phyloP scores from a whole-genome alignment of 2,797 vertebrate species.

The Alca torda region DNA sequence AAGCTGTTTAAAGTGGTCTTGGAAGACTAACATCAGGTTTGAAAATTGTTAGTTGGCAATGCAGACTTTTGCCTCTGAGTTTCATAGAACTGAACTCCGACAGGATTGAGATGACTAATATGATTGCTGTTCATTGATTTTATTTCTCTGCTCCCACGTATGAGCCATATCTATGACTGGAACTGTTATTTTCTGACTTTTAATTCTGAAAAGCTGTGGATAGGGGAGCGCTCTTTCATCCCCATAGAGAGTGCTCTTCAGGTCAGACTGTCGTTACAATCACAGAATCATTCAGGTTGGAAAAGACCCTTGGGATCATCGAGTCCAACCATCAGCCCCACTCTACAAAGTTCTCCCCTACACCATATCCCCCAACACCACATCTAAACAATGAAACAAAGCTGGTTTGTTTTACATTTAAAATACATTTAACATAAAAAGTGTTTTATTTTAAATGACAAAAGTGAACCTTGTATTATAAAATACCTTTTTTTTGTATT shows the following conservation, averaged over 20 bases:
- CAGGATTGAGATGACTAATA: not conserved
- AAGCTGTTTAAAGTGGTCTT: not conserved
- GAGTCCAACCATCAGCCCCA: no score
- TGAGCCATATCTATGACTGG: not conserved
- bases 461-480: not conserved
- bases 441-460: not conserved
- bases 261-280: not conserved
- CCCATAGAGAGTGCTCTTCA: not conserved
- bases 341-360: no score
- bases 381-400: not conserved
- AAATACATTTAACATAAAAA: not conserved
- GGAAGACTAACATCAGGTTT: not conserved
- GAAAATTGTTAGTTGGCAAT: not conserved
- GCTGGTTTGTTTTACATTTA: not conserved
- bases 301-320: no score
- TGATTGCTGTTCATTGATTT: not conserved
- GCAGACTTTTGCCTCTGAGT: not conserved
- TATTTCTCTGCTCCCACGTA: not conserved
- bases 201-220: not conserved
- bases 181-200: not conserved
- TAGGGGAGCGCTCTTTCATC: not conserved
- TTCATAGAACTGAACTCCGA: not conserved
- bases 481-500: not conserved
- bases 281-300: no score
- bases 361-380: no score